These are phyloP conservation scores for Neodiprion pinetum DNA, from an alignment of 1,140 invertebrate species.

Conservation along the genomic window DNA sequence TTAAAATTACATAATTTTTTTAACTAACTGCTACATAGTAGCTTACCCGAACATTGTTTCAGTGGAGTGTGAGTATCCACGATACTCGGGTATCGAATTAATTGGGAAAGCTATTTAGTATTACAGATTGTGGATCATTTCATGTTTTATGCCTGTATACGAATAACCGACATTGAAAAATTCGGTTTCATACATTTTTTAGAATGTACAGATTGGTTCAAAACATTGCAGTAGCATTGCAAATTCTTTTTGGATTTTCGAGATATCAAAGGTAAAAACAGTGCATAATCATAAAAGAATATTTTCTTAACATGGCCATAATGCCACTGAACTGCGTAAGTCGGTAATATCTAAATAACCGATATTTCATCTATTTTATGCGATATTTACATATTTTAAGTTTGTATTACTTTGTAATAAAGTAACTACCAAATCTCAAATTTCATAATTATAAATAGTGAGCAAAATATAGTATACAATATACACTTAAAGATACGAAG, in stretches of 20 bases:
- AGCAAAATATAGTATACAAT: slow-evolving; percentile 23
- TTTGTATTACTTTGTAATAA: slow-evolving; percentile 3
- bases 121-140: background rate
- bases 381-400: slow-evolving; percentile 19
- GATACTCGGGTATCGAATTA: background rate
- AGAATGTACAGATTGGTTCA: background rate
- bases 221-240: background rate
- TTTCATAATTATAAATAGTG: slow-evolving; percentile 22
- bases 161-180: no score
- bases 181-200: background rate
- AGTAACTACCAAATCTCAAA: background rate
- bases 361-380: slow-evolving; percentile 1
- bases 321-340: no score
- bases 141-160: no score
- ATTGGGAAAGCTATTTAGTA: background rate
- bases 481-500: background rate
- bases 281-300: background rate
- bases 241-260: background rate
- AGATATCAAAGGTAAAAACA: background rate
- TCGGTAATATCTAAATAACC: background rate
- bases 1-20: slow-evolving; percentile 32
- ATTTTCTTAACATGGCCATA: background rate
- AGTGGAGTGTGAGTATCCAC: background rate
- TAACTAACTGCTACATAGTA: slow-evolving; percentile 36
- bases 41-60: slow-evolving; percentile 20